Conservation (phyloP, 2,113 vertebrate genomes). For the Lophochroa leadbeateri region DNA sequence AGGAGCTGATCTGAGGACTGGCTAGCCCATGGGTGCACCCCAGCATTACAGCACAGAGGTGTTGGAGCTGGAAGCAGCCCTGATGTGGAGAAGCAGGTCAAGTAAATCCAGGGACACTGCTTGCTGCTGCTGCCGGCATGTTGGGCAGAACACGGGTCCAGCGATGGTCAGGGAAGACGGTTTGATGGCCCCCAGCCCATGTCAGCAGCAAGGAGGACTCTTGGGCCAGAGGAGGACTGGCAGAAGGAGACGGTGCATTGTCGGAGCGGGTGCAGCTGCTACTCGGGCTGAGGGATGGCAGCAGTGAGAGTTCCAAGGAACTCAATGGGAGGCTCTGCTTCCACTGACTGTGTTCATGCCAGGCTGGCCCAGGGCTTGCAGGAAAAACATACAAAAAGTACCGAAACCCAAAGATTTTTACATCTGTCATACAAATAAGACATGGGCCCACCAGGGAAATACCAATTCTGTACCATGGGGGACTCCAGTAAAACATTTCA, state of each 20-base stretch:
- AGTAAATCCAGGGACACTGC: accelerated
- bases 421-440: not conserved
- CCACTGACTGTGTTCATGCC: not conserved
- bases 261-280: not conserved
- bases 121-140: accelerated
- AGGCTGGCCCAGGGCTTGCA: not conserved
- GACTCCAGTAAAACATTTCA: not conserved
- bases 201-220: not conserved
- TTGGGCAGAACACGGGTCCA: accelerated
- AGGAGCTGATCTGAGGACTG: not conserved
- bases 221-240: too few species aligned
- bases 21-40: accelerated
- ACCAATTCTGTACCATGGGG: not conserved
- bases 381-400: not conserved
- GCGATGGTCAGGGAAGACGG: accelerated
- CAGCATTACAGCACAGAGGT: not conserved
- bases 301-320: not conserved
- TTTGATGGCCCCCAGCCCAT: not conserved
- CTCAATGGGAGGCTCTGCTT: not conserved
- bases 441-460: not conserved
- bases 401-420: not conserved
- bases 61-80: not conserved
- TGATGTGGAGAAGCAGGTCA: accelerated
- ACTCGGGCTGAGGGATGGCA: not conserved
- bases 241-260: not conserved